Evolutionary conservation across 2,797 vertebrate genomes (phyloP), one percentile per base, ranked within the genome.

Genomic region (Megalops cyprinoides): DNA sequence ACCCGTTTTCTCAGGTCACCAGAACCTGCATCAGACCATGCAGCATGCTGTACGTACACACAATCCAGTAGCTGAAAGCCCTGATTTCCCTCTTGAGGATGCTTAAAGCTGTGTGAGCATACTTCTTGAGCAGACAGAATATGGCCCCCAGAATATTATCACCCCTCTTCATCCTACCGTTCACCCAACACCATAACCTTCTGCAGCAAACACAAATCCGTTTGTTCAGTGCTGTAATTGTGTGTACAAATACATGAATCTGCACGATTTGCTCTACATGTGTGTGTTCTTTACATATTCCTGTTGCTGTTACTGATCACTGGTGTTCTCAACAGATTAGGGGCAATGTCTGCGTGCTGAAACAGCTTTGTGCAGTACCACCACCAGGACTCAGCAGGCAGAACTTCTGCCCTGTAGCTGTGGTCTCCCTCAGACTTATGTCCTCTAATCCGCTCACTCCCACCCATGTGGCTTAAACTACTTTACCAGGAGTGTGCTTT

Each of bases 231-330:
- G 2, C 28, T 31, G 18, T 14, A 3, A 4, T 37, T 65, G 28
- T 65, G 60, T 65, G 60, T 65, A 65, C 60, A 65, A 34, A 34
- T 65, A 65, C n/a, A n/a, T n/a, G n/a, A n/a, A n/a, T n/a, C n/a
- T n/a, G n/a, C n/a, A n/a, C n/a, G n/a, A n/a, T n/a, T n/a, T n/a
- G n/a, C n/a, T n/a, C n/a, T n/a, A n/a, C n/a, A n/a, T n/a, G n/a
- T 56, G 56, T 60, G 56, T 60, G 56, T n/a, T 60, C 56, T 65
- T 28, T 65, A 65, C 60, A 65, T 34, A 37, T 3, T 34, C 9
- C 31, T 34, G 8, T 34, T 18, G 60, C n/a, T n/a, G n/a, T n/a
- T n/a, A n/a, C n/a, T n/a, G n/a, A n/a, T 60, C 25, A 28, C 56
- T 65, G 31, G 28, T 14, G 14, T 3, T 1, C 31, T 65, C 28